These are phyloP conservation scores for Luehdorfia chinensis DNA, from an alignment of 1,140 invertebrate genomes.

Conservation along the genomic window DNA sequence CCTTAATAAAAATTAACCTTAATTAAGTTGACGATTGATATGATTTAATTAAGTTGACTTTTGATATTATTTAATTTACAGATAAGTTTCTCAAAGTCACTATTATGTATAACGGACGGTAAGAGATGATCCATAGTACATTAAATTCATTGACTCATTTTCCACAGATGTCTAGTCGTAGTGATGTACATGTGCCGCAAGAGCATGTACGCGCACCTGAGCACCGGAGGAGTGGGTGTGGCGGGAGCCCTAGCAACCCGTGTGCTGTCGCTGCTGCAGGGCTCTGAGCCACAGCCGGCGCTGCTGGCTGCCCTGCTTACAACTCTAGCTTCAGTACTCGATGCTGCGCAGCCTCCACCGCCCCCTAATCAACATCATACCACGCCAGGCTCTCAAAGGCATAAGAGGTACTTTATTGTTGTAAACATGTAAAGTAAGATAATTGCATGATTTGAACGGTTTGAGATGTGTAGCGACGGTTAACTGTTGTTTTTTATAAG, in stretches of 20 bases:
- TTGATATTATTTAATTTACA: no score
- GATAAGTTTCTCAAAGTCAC: no score
- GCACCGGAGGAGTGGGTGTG: slow-evolving; percentile 35
- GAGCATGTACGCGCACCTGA: slow-evolving; percentile 77
- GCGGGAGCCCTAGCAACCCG: slow-evolving; percentile 66
- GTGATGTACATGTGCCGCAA: slow-evolving; percentile 92
- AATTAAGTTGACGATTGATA: no score
- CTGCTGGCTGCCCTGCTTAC: slow-evolving; percentile 46
- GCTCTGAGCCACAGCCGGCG: slow-evolving; percentile 37
- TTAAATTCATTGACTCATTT: no score
- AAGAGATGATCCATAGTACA: no score
- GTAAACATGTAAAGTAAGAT: no score
- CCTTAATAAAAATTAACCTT: no score
- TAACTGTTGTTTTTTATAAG: no score
- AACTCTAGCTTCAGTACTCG: slow-evolving; percentile 25
- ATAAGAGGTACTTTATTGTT: slow-evolving; percentile 27
- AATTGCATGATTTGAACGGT: no score
- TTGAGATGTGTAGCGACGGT: no score
- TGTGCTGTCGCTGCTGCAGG: slow-evolving; percentile 53
- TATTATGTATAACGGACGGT: no score
- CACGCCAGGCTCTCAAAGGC: slow-evolving; percentile 7
- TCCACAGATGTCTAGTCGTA: slow-evolving; percentile 88
- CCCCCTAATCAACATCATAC: neutral
- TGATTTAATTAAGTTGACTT: no score
- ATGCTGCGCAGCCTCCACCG: slow-evolving; percentile 23